Evolutionary conservation across 2,888 invertebrate species (phyloP), one percentile per base, ranked within the genome.

Genomic region (Cerceris rybyensis): DNA sequence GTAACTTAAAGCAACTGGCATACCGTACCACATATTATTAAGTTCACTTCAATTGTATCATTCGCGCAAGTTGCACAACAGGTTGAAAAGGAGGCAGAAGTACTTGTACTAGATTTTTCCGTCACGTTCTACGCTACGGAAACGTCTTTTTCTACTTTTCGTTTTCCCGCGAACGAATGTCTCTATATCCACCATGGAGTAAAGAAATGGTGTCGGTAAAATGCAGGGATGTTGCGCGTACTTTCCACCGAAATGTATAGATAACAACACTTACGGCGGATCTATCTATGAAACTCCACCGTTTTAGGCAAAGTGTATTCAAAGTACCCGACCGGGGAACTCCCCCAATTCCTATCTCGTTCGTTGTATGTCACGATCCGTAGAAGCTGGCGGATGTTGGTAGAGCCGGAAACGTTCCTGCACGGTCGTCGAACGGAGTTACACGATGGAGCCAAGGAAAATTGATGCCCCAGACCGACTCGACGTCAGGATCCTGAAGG

Each of bases 261-360:
- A 68, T 66, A 70, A 73, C 77, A 78, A 79, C 78, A 70, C 78
- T 79, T 79, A 70, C 69, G 70, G 73, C 17, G 70, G 70, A 79
- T 79, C 81, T 77, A 73, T 80, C 76, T 73, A 83, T 65, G 75
- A 69, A 70, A 73, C 72, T 77, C 76, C 68, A 78, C 64, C 84
- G 82, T 82, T 83, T 83, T 80, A 78, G 73, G 81, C 75, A 81
- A 83, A 84, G 80, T 84, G 78, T 80, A 84, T 84, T 83, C 83
- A 83, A 84, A 84, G 82, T 82, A 75, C 77, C 77, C 64, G 74
- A 75, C 63, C 65, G 76, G 74, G 68, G 74, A 81, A 81, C 70
- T 83, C 80, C 55, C 83, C 71, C 82, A 81, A 82, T 83, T 83
- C 78, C 81, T 78, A 78, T 78, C 81, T 70, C 79, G 83, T 78